Evolutionary conservation across 2,888 invertebrate genomes (phyloP).

Genomic region (Microchrysa polita): DNA sequence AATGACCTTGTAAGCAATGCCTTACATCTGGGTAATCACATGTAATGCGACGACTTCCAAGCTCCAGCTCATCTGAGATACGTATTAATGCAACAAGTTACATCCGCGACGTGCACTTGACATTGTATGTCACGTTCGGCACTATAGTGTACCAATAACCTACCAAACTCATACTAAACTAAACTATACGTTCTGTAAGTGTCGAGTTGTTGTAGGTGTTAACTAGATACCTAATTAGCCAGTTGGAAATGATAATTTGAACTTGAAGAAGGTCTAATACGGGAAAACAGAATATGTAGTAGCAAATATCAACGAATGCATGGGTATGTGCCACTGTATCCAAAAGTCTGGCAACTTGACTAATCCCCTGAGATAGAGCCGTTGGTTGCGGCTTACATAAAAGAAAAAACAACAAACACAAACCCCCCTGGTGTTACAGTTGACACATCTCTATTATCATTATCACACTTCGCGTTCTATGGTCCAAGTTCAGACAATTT

Average conservation of each 20-base stretch:
- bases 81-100: slow-evolving; percentile 28
- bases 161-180: neutral
- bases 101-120: slow-evolving; percentile 28
- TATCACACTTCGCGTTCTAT: slow-evolving; percentile 28
- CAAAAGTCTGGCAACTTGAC: neutral
- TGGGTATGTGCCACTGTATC: no score
- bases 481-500: slow-evolving; percentile 35
- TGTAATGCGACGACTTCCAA: slow-evolving; percentile 1
- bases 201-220: slow-evolving; percentile 14
- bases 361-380: neutral
- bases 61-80: slow-evolving; percentile 23
- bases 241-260: neutral
- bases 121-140: neutral
- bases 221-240: slow-evolving; percentile 18
- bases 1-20: slow-evolving; percentile 21
- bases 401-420: no score
- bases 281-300: neutral
- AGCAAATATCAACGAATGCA: no score
- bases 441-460: slow-evolving; percentile 33
- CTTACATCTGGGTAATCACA: slow-evolving; percentile 8
- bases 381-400: neutral
- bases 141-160: neutral
- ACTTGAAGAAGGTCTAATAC: slow-evolving; percentile 14
- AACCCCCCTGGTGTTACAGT: neutral
- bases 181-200: neutral